phyloP scores from a whole-genome alignment of 2,797 vertebrate species.

The Tadarida brasiliensis region DNA sequence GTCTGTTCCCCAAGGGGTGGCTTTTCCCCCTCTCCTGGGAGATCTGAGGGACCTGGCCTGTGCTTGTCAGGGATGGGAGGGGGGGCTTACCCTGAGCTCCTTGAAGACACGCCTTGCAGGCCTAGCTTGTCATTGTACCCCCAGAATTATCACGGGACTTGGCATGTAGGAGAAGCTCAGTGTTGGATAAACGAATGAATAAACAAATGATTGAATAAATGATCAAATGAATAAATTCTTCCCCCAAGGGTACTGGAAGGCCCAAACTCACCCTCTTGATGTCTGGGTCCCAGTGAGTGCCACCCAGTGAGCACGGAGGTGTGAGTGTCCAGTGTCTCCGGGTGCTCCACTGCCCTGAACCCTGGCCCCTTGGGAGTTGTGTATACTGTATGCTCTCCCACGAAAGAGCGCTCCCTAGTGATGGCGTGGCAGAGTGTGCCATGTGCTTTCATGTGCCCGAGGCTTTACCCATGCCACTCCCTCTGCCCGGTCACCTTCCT shows the following conservation, averaged over 20 bases:
- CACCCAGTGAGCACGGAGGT: background rate
- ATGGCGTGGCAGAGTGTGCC: background rate
- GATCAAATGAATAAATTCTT: background rate
- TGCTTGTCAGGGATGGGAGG: background rate
- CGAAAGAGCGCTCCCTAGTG: fast-evolving
- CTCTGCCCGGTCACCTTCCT: background rate
- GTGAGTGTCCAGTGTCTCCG: background rate
- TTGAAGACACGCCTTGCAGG: background rate
- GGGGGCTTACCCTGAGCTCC: background rate
- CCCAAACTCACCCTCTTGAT: background rate
- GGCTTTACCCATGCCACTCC: background rate
- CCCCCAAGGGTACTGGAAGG: background rate
- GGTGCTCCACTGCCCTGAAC: background rate
- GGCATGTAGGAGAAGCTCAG: background rate
- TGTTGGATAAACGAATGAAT: background rate
- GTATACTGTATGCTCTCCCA: background rate
- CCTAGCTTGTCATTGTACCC: background rate
- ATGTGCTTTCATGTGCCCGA: background rate
- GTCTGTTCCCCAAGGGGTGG: fast-evolving
- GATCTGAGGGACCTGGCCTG: background rate
- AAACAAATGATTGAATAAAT: background rate
- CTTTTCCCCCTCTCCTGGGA: background rate
- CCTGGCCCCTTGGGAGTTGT: background rate
- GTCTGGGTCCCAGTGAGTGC: background rate
- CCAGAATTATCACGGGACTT: background rate